Percentiles rank a stretch among this genome's conserved stretches.
These are phyloP conservation scores for Tychaedon coryphoeus DNA, from an alignment of 2,113 vertebrate species.

Conservation along the genomic window DNA sequence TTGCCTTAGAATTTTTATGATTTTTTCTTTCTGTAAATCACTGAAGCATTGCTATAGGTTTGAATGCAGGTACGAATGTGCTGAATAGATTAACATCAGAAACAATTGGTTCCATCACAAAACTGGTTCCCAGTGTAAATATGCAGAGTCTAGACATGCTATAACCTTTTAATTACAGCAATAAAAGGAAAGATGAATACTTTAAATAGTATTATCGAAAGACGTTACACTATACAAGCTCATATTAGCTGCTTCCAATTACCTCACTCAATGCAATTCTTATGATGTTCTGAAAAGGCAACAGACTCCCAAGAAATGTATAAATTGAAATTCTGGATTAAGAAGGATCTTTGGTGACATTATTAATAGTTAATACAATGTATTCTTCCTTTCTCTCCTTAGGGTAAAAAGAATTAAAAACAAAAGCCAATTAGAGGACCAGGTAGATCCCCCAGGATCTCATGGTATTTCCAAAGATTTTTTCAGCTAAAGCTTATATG, in stretches of 20 bases:
- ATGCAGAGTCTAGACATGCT: neutral
- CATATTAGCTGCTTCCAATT: neutral
- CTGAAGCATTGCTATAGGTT: neutral
- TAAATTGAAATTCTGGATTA: constrained; percentile 26
- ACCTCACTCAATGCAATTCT: neutral
- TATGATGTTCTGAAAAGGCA: neutral
- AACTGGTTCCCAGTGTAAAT: neutral
- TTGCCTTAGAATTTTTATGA: neutral
- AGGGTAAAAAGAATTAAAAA: neutral
- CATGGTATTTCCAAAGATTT: neutral
- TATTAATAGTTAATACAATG: constrained; percentile 8
- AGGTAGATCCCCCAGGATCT: neutral
- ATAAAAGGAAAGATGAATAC: neutral
- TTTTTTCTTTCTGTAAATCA: neutral
- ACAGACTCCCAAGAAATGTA: neutral
- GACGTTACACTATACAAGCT: neutral
- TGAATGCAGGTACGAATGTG: accelerated
- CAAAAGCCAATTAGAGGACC: neutral
- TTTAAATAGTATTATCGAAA: neutral
- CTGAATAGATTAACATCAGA: constrained; percentile 1
- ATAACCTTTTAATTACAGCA: constrained; percentile 13
- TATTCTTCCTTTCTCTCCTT: neutral
- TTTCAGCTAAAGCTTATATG: neutral
- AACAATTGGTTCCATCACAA: neutral
- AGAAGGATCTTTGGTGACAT: neutral